Evolutionary conservation across 2,113 vertebrate species (phyloP).

Genomic region (Strigops habroptila): DNA sequence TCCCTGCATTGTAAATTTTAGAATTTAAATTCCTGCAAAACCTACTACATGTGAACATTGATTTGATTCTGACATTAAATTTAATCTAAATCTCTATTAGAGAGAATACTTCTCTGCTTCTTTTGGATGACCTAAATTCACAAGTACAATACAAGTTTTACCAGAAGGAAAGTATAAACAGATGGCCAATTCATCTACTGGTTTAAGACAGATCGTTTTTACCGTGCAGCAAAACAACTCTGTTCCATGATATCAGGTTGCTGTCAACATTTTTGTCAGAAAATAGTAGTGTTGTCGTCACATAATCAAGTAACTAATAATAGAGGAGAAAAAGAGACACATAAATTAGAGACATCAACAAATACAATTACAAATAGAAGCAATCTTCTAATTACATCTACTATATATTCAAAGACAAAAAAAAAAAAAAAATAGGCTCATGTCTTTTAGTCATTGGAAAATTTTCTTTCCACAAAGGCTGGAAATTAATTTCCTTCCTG

Average conservation of each 20-base stretch:
- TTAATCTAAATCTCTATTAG: not conserved
- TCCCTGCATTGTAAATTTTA: not conserved
- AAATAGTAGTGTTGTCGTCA: constrained; percentile 90
- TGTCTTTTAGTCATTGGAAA: not conserved
- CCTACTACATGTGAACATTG: not conserved
- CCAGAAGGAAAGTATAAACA: not conserved
- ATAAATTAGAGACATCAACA: not conserved
- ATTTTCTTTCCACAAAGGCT: not conserved
- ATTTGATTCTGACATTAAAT: not conserved
- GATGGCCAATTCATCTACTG: not conserved
- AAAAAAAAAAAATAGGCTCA: not conserved
- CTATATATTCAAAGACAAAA: not conserved
- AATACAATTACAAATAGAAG: not conserved
- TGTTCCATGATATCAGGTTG: constrained; percentile 94
- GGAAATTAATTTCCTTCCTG: not conserved
- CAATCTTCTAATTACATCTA: not conserved
- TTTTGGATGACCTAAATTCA: not conserved
- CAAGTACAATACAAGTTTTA: not conserved
- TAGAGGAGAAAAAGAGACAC: not conserved
- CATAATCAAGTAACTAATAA: constrained; percentile 89
- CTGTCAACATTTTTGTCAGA: constrained; percentile 94
- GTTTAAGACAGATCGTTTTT: not conserved
- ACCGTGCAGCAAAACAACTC: constrained; percentile 95
- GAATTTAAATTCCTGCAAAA: not conserved
- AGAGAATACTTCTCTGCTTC: not conserved